Evolutionary conservation across 2,888 invertebrate genomes (phyloP).

Genomic region (Pyrocoelia pectoralis): DNA sequence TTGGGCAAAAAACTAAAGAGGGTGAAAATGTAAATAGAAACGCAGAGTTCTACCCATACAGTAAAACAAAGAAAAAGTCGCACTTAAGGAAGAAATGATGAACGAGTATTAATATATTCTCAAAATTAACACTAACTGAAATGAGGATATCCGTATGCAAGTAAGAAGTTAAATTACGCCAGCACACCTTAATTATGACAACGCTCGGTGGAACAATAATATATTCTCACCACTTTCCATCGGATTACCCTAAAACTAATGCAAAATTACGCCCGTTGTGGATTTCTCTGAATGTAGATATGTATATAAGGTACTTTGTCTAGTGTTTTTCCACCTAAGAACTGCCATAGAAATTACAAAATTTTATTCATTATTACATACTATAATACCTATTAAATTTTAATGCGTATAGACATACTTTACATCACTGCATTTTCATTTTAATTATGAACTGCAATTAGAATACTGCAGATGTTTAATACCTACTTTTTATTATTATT

Average conservation of each 20-base stretch:
- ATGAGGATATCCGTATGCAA: slow-evolving; percentile 28
- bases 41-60: too few species aligned
- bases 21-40: too few species aligned
- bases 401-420: slow-evolving; percentile 45
- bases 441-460: slow-evolving; percentile 49
- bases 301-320: slow-evolving; percentile 16
- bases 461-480: slow-evolving; percentile 40
- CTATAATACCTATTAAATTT: not conserved
- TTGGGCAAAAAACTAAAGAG: too few species aligned
- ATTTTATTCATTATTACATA: not conserved
- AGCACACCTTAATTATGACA: slow-evolving; percentile 46
- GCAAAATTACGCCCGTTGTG: slow-evolving; percentile 44
- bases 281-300: slow-evolving; percentile 12
- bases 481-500: slow-evolving; percentile 42
- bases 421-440: slow-evolving; percentile 46
- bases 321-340: slow-evolving; percentile 1
- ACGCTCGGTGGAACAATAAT: slow-evolving; percentile 30
- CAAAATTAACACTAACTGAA: slow-evolving; percentile 10
- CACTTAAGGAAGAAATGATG: not conserved
- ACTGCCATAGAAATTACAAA: not conserved
- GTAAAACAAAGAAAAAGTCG: too few species aligned
- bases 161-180: slow-evolving; percentile 44
- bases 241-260: slow-evolving; percentile 48
- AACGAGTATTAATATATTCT: not conserved
- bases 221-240: slow-evolving; percentile 46